A percentile compares a stretch with the other conserved stretches of the same genome.
Conservation (phyloP, 2,113 vertebrate genomes). For the Channa argus region DNA sequence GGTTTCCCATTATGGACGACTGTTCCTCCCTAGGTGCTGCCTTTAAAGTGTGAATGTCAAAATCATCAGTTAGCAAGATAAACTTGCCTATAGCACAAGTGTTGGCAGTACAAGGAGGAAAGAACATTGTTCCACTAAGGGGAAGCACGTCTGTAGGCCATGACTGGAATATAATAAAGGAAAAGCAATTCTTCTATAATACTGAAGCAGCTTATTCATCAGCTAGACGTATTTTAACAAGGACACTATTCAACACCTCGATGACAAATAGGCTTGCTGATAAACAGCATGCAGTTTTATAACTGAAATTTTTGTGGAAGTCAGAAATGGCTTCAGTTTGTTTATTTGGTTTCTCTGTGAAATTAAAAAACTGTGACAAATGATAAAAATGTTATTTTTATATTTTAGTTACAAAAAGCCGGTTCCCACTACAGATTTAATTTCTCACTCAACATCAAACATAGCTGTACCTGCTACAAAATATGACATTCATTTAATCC, state of each 20-base stretch:
- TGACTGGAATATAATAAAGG: conserved; percentile 4
- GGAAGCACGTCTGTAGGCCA: neutral
- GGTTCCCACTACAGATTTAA: no score
- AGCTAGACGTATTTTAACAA: neutral
- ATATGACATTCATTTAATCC: no score
- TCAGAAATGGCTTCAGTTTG: neutral
- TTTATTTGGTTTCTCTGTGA: neutral
- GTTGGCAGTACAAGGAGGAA: neutral
- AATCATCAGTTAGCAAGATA: conserved; percentile 16
- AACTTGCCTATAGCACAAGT: conserved; percentile 6
- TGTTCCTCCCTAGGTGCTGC: conserved; percentile 13
- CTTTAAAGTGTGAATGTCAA: conserved; percentile 25
- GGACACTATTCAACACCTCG: neutral
- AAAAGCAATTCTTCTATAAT: neutral
- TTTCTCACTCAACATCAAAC: no score
- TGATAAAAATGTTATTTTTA: no score
- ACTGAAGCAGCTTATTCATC: neutral
- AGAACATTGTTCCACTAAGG: neutral
- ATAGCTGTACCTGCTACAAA: no score
- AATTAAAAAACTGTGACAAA: neutral
- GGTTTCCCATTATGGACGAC: neutral
- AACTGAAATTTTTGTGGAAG: neutral
- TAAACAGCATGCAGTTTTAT: neutral
- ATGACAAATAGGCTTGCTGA: neutral
- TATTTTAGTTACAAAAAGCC: no score